phyloP scores from a whole-genome alignment of 2,113 vertebrate species.

The Hymenochirus boettgeri region DNA sequence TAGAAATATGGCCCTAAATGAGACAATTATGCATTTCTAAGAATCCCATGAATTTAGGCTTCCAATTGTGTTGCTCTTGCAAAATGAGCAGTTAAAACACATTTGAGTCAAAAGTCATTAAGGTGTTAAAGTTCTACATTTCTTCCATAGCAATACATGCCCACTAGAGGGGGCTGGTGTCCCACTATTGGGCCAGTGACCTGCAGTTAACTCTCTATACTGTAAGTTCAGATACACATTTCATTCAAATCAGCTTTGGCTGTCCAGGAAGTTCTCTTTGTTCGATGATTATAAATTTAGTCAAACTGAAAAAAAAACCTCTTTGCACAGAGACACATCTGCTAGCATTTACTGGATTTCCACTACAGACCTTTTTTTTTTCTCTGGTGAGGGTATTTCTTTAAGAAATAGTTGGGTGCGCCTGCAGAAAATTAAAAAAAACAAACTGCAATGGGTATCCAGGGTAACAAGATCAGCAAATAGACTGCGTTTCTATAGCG shows the following conservation, averaged over 20 bases:
- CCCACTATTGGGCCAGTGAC: neutral
- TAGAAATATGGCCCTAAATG: too few species aligned
- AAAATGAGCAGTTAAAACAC: too few species aligned
- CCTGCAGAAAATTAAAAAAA: conserved; percentile 12
- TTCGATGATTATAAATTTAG: conserved; percentile 35
- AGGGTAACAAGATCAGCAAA: conserved; percentile 47
- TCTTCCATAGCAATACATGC: too few species aligned
- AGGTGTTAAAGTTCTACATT: too few species aligned
- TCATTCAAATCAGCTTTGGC: conserved; percentile 9
- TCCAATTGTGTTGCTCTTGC: too few species aligned
- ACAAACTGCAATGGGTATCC: conserved; percentile 37
- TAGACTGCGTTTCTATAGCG: conserved; percentile 44
- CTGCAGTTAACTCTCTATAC: neutral
- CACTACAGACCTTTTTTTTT: conserved; percentile 3
- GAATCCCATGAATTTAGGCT: too few species aligned
- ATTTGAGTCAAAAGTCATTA: too few species aligned
- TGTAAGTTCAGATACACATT: conserved; percentile 8
- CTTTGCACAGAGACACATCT: conserved; percentile 34
- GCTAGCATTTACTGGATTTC: conserved; percentile 30
- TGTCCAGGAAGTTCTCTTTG: conserved; percentile 32
- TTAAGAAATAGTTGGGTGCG: conserved; percentile 41
- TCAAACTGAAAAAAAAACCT: conserved; percentile 7
- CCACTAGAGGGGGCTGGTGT: conserved; percentile 16
- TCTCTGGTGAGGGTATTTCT: conserved; percentile 11
- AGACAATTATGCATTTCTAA: too few species aligned